Conservation (phyloP, 2,113 vertebrate genomes). For the Planiliza haematocheilus region DNA sequence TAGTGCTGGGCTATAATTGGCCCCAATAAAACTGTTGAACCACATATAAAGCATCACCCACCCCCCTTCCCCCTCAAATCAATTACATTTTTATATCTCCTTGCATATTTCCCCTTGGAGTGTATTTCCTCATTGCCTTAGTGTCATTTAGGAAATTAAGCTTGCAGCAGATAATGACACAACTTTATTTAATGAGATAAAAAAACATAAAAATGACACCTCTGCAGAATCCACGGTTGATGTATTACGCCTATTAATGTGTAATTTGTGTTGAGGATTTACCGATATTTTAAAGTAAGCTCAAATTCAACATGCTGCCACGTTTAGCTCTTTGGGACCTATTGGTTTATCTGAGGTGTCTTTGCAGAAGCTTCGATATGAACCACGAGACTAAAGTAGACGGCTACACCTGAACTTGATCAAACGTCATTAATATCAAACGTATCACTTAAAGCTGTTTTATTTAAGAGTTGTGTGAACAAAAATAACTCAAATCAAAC, state of each 20-base stretch:
- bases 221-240: no score
- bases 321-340: no score
- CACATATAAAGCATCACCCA: not conserved
- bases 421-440: no score
- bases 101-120: not conserved
- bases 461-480: not conserved
- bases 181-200: not conserved
- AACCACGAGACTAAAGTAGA: no score
- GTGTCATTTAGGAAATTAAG: not conserved
- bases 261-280: no score
- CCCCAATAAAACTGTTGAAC: not conserved
- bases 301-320: no score
- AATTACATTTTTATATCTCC: not conserved
- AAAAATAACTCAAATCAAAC: not conserved
- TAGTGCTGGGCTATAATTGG: not conserved
- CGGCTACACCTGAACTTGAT: no score
- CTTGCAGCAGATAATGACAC: not conserved
- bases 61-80: constrained; percentile 8
- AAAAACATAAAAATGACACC: no score
- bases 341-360: no score
- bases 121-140: not conserved
- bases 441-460: not conserved
- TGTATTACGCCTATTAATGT: no score
- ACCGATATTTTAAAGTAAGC: no score
- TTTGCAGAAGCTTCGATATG: no score